Conservation (phyloP, 2,113 vertebrate species). For the Procavia capensis region DNA sequence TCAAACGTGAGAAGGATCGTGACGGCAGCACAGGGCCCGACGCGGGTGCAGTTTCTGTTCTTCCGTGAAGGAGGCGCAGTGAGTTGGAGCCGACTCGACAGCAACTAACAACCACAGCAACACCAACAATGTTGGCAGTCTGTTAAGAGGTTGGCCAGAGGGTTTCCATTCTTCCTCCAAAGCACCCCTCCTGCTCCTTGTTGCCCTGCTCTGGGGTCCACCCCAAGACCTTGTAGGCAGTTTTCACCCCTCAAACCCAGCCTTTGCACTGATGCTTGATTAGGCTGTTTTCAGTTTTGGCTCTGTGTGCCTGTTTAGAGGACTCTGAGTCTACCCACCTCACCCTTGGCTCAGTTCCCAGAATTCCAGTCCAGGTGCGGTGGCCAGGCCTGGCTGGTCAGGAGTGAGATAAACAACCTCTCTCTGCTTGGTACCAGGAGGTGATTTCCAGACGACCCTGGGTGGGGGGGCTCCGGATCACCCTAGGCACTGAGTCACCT, state of each 20-base stretch:
- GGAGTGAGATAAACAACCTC: neutral
- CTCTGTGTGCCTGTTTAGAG: neutral
- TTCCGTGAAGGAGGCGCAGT: too few species aligned
- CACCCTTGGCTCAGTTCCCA: neutral
- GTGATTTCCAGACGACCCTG: neutral
- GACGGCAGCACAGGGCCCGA: too few species aligned
- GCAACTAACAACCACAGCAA: too few species aligned
- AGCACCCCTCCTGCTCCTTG: accelerated
- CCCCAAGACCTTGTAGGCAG: accelerated
- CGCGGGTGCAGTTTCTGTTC: too few species aligned
- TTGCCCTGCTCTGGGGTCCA: neutral
- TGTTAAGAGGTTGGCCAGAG: neutral
- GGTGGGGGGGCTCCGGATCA: too few species aligned
- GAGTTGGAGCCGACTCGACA: too few species aligned
- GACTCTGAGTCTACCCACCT: neutral
- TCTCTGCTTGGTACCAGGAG: neutral
- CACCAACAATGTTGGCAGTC: neutral
- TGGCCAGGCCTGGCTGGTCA: neutral
- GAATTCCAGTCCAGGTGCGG: neutral
- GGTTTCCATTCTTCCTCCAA: neutral
- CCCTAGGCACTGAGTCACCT: neutral
- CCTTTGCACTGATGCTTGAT: neutral
- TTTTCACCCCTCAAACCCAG: neutral
- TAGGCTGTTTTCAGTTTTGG: neutral
- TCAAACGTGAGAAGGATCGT: too few species aligned